Conservation (phyloP, 2,888 invertebrate genomes). For the Aplocera efformata region DNA sequence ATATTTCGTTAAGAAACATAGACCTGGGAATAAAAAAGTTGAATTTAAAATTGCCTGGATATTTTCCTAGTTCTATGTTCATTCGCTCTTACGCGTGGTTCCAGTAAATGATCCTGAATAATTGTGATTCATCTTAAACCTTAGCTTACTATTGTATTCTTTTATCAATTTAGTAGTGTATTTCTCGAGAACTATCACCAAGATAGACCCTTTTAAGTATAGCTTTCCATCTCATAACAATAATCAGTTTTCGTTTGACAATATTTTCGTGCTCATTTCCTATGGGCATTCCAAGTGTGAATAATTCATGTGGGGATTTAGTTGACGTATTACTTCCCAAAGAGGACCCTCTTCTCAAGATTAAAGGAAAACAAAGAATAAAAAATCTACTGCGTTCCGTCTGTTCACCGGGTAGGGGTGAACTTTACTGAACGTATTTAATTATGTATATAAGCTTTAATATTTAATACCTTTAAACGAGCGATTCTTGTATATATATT, state of each 20-base stretch:
- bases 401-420: slow-evolving; percentile 24
- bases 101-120: no score
- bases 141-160: no score
- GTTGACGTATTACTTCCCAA: slow-evolving; percentile 57
- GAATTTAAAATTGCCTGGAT: no score
- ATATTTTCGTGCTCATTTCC: slow-evolving; percentile 39
- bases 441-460: slow-evolving; percentile 19
- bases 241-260: slow-evolving; percentile 27
- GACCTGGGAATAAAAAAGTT: no score
- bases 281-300: slow-evolving; percentile 49
- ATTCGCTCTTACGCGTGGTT: no score
- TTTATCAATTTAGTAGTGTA: no score
- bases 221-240: slow-evolving; percentile 10
- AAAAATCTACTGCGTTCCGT: slow-evolving; percentile 30
- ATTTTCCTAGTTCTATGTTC: no score
- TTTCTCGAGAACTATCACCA: slow-evolving; percentile 1
- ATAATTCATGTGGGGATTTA: slow-evolving; percentile 59
- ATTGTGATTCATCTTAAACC: no score
- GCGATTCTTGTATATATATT: slow-evolving; percentile 10
- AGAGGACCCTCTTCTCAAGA: slow-evolving; percentile 43
- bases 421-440: slow-evolving; percentile 26
- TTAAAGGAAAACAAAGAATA: slow-evolving; percentile 49
- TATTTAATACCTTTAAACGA: no score
- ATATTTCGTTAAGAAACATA: no score
- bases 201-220: slow-evolving; percentile 3